Conservation (phyloP, 2,113 vertebrate species). For the Eonycteris spelaea region DNA sequence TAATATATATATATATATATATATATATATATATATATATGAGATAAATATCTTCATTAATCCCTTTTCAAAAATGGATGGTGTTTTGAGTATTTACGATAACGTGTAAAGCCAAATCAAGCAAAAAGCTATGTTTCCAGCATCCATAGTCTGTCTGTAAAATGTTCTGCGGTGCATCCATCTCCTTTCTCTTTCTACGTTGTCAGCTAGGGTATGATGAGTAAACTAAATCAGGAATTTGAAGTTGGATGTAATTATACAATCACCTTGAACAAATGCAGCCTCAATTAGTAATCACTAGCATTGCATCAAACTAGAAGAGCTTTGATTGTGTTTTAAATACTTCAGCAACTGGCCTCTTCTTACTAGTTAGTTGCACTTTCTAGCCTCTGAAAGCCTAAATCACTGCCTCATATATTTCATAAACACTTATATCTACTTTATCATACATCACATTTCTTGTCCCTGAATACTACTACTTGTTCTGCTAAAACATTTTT, state of each 20-base stretch:
- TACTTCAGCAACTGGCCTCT: neutral
- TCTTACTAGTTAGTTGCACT: accelerated
- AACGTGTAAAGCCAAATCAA: neutral
- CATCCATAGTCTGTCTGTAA: too few relatives aligned
- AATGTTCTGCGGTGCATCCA: neutral
- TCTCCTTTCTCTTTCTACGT: neutral
- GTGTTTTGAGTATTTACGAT: neutral
- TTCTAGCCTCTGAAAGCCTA: neutral
- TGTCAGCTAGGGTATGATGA: neutral
- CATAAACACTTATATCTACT: neutral
- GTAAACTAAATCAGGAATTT: neutral
- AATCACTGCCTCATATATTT: neutral
- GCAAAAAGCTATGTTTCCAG: accelerated
- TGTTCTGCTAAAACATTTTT: neutral
- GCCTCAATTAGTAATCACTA: neutral
- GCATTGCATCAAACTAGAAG: neutral
- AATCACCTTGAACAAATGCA: conserved; percentile 25
- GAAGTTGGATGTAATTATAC: conserved; percentile 19
- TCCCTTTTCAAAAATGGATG: neutral
- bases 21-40: neutral
- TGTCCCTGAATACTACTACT: neutral
- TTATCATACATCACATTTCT: neutral
- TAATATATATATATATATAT: neutral
- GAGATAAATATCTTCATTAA: neutral
- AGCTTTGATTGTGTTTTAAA: neutral